Evolutionary conservation across 1,140 invertebrate species (phyloP), one percentile per base, ranked within the genome.

Genomic region (Pomacea maculata): DNA sequence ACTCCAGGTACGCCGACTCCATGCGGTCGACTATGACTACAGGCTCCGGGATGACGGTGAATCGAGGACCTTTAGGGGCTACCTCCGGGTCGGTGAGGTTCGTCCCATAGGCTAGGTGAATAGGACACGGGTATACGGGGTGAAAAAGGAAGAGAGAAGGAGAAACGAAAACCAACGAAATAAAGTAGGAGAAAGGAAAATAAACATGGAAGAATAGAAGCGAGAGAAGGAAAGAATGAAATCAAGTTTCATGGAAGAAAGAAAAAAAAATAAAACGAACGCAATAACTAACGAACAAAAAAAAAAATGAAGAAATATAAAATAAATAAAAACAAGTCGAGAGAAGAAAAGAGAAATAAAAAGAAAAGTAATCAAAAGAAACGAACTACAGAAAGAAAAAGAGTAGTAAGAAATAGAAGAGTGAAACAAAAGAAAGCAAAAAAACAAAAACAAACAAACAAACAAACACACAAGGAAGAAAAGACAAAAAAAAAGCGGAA

Each of bases 1-100:
- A 98, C 84, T 94, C 85, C 14, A 91, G 68, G 68, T 76, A 84
- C 5, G 82, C 80, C 64, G 79, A 75, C 14, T 72, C 70, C 15
- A 75, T 70, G 8, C 52, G n/a, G 45, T 67, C 77, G 14, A 86
- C 67, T n/a, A 86, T 72, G 9, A 85, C 77, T 25, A 84, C 76
- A 68, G 75, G 70, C 17, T 77, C 25, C 3, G 86, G 86, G 55
- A 80, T 75, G 10, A 73, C 68, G 11, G 76, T 82, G 29, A 87
- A 80, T 15, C 79, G 52, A 1, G 86, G 86, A 12, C 86, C 86
- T 21, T 65, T 71, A 15, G 80, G 63, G 19, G 84, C 57, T 6
- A 73, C 70, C 6, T 81, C 70, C 8, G 78, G 76, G n/a, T 87
- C 70, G 1, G 75, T 67, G 7, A 75, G 55, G 0, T 79, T 71